Base-by-base conservation (phyloP, 2,888 invertebrate species). In the Steromphala cineraria region DNA sequence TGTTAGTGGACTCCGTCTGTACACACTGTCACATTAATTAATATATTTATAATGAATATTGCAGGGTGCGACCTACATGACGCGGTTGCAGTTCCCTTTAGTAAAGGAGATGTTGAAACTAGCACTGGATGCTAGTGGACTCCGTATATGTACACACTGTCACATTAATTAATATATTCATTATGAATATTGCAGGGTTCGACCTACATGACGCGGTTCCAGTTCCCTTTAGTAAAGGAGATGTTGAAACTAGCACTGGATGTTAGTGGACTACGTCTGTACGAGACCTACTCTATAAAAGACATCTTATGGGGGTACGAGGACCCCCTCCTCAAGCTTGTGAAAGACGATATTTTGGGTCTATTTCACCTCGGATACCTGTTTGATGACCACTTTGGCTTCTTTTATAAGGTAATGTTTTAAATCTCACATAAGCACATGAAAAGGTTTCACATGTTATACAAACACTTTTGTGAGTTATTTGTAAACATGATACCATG, bases 361-460 rank as follows among this genome's bases (percentile, higher is more conserved):
- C 67, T 31, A 5, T 78, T 86, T 15, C 79, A 84, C 55, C 21
- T 85, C 17, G 81, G 78, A 8, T 31, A 87, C 7, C 74, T 78
- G 17, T 52, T 90, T 13, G 83, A 84, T 83, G 97, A 97, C 89
- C 95, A 95, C 89, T 97, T 98, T 91, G 98, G 97, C 15, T 96
- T 97, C 96, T 98, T 98, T 93, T 97, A 97, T 87, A 94, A 93
- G 79, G 97, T 97, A 92, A 62, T 13, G 24, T 13, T 0, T 55
- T 0, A 8, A 55, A 0, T 0, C 55, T 10, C 46, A 46, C 1
- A 46, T 10, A 46, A 10, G 3, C 8, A 36, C 36, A 3, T 36
- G 4, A 5, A 8, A 5, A 0, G 10, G 15, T 55, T 55, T 21
- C n/a, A 17, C 55, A 8, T n/a, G n/a, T 15, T 56, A 19, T 5